Percentiles rank a stretch among this genome's conserved stretches.
phyloP scores from a whole-genome alignment of 2,888 invertebrate genomes.

The Hylaea fasciaria region DNA sequence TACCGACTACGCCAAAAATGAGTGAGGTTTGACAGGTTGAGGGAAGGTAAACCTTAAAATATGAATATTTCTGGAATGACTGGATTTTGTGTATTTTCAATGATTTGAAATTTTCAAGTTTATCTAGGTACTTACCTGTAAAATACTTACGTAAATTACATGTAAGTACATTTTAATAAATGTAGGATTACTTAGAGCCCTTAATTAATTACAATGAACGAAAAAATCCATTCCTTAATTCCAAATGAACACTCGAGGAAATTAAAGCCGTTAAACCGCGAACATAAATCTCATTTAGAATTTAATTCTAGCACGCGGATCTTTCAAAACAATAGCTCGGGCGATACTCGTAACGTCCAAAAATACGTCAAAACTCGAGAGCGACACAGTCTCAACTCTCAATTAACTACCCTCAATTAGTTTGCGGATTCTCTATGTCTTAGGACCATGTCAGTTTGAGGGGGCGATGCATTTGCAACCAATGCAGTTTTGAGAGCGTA shows the following conservation, averaged over 20 bases:
- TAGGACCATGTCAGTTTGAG: constrained; percentile 60
- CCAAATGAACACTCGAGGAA: constrained; percentile 39
- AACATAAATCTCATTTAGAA: constrained; percentile 50
- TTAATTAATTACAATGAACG: constrained; percentile 13
- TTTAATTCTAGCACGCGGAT: constrained; percentile 51
- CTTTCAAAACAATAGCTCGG: constrained; percentile 49
- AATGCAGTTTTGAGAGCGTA: constrained; percentile 57
- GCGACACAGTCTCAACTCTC: constrained; percentile 51
- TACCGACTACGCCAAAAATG: too few relatives aligned
- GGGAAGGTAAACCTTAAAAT: too few relatives aligned
- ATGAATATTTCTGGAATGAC: too few relatives aligned
- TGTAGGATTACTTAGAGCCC: constrained; percentile 7
- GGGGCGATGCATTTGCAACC: constrained; percentile 59
- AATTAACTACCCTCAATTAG: constrained; percentile 41
- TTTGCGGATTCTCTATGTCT: constrained; percentile 48
- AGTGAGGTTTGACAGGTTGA: too few relatives aligned
- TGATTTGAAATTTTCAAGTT: too few relatives aligned
- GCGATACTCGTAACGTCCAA: constrained; percentile 51
- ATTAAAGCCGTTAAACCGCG: constrained; percentile 43
- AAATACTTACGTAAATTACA: too few relatives aligned
- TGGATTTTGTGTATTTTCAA: too few relatives aligned
- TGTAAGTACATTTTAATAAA: constrained; percentile 22
- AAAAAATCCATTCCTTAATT: constrained; percentile 28
- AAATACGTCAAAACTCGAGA: constrained; percentile 51
- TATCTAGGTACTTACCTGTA: too few relatives aligned